phyloP scores from a whole-genome alignment of 2,888 invertebrate genomes.

The Plusia festucae region DNA sequence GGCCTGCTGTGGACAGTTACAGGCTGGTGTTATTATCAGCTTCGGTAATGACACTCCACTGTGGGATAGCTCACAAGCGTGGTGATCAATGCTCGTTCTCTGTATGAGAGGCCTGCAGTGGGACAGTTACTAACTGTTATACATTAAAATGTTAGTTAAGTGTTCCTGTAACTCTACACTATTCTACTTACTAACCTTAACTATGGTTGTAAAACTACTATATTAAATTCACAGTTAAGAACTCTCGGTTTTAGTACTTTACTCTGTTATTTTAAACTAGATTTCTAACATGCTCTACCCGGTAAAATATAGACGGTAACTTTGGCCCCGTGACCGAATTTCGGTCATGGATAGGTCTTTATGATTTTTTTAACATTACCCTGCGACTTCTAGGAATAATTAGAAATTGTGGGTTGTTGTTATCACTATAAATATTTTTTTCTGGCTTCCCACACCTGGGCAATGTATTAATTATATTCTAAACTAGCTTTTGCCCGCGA shows the following conservation, averaged over 20 bases:
- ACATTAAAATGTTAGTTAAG: not conserved
- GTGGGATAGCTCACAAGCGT: slow-evolving; percentile 3
- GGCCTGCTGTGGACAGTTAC: not conserved
- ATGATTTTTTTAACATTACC: too few species aligned
- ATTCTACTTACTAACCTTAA: slow-evolving; percentile 1
- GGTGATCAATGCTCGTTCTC: slow-evolving; percentile 3
- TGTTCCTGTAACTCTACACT: not conserved
- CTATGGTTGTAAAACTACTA: slow-evolving; percentile 13
- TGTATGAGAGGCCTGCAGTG: slow-evolving; percentile 3
- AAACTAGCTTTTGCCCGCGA: too few species aligned
- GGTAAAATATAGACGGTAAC: not conserved
- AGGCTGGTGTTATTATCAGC: not conserved
- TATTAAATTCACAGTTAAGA: slow-evolving; percentile 12
- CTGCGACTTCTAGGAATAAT: too few species aligned
- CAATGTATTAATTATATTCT: too few species aligned
- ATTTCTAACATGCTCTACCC: not conserved
- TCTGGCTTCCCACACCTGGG: too few species aligned
- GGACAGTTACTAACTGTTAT: slow-evolving; percentile 12
- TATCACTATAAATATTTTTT: too few species aligned
- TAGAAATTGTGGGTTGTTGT: too few species aligned
- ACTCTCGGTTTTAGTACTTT: slow-evolving; percentile 13
- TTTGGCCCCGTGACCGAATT: too few species aligned
- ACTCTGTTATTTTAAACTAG: not conserved
- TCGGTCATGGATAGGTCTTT: too few species aligned
- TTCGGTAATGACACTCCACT: not conserved